A percentile compares a stretch with the other conserved stretches of the same genome.
phyloP scores from a whole-genome alignment of 2,888 invertebrate species.

The Tipula vernalis region DNA sequence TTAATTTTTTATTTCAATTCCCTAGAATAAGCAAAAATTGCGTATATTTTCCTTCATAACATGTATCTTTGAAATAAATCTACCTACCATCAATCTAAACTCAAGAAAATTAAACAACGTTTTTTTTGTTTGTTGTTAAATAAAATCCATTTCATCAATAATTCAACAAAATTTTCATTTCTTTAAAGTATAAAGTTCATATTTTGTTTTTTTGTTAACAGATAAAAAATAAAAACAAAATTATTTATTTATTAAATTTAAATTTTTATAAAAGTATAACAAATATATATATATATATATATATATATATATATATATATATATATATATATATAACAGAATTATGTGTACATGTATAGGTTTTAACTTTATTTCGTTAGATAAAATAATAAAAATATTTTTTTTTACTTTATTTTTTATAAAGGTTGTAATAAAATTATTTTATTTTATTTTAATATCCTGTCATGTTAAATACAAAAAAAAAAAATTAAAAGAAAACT shows the following conservation, averaged over 20 bases:
- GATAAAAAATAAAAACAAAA: background rate
- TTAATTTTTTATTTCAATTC: background rate
- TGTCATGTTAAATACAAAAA: background rate
- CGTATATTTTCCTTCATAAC: background rate
- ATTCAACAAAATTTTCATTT: background rate
- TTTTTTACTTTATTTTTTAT: background rate
- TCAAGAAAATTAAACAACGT: background rate
- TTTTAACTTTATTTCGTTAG: background rate
- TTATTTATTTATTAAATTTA: conserved; percentile 4
- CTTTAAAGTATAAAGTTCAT: background rate
- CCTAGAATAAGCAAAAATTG: background rate
- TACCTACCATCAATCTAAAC: background rate
- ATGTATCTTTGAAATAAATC: background rate
- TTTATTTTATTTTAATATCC: conserved; percentile 4
- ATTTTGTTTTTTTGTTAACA: background rate
- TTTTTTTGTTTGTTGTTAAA: background rate
- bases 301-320: too few species aligned
- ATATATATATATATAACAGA: too few species aligned
- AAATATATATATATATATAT: too few species aligned
- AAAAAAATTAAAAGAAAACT: background rate
- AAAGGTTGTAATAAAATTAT: conserved; percentile 4
- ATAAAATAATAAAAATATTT: background rate
- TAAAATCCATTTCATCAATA: conserved; percentile 4
- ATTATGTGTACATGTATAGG: background rate
- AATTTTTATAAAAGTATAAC: background rate